Conservation (phyloP, 2,113 vertebrate genomes). For the Scomber japonicus region DNA sequence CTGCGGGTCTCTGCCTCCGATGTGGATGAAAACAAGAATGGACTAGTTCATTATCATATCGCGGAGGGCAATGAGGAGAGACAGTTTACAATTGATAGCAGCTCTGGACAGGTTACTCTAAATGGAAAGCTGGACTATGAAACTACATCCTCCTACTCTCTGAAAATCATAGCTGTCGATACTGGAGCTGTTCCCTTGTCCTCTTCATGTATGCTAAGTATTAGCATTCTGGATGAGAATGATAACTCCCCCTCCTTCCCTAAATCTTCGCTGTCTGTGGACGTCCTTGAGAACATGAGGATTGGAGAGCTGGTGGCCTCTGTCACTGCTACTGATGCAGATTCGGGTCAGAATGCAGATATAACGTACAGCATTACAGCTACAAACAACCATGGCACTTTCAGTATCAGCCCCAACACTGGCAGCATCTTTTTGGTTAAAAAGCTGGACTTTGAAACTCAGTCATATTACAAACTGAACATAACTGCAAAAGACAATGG, state of each 20-base stretch:
- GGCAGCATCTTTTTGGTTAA: slow-evolving; percentile 96
- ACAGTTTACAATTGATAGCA: slow-evolving; percentile 89
- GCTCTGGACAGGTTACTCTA: slow-evolving; percentile 93
- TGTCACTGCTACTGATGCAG: slow-evolving; percentile 93
- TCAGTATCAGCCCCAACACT: slow-evolving; percentile 96
- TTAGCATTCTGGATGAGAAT: slow-evolving; percentile 95
- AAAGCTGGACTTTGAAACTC: slow-evolving; percentile 95
- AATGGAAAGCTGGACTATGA: slow-evolving; percentile 95
- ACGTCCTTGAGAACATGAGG: slow-evolving; percentile 96
- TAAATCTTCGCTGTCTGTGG: slow-evolving; percentile 89
- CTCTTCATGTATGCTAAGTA: slow-evolving; percentile 91
- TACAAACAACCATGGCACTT: slow-evolving; percentile 95
- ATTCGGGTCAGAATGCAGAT: slow-evolving; percentile 95
- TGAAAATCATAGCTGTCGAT: slow-evolving; percentile 93
- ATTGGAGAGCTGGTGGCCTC: slow-evolving; percentile 96
- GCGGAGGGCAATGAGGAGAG: slow-evolving; percentile 93
- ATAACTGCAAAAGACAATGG: slow-evolving; percentile 95
- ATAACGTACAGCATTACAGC: slow-evolving; percentile 94
- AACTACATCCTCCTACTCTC: slow-evolving; percentile 90
- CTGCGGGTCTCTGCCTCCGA: slow-evolving; percentile 96
- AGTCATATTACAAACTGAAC: slow-evolving; percentile 94
- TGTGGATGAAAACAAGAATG: slow-evolving; percentile 94
- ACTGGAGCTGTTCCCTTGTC: slow-evolving; percentile 87
- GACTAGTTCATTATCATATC: slow-evolving; percentile 90
- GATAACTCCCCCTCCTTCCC: slow-evolving; percentile 96